These are phyloP conservation scores for zebrafish (Danio rerio) DNA, from an alignment of 2,113 vertebrate genomes.

Conservation along the genomic window GRCz12tu NC_133178.1:9958001-9958500, in stretches of 20 bases:
- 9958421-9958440: no score
- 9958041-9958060: background rate
- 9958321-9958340: background rate
- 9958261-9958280: no score
- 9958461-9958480: no score
- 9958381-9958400: background rate
- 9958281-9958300: no score
- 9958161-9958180: constrained; percentile 27
- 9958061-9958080: constrained; percentile 34
- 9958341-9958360: no score
- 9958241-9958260: no score
- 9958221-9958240: background rate
- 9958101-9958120: constrained; percentile 42
- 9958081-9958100: background rate
- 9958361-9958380: background rate
- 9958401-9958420: no score
- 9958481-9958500: no score
- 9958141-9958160: constrained; percentile 39
- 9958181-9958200: background rate
- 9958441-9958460: no score
- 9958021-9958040: constrained; percentile 30
- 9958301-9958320: background rate
- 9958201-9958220: background rate
- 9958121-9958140: constrained; percentile 43
- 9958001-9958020: constrained; percentile 32